These are phyloP conservation scores for Bovichtus variegatus DNA, from an alignment of 2,797 vertebrate species.

Conservation along the genomic window DNA sequence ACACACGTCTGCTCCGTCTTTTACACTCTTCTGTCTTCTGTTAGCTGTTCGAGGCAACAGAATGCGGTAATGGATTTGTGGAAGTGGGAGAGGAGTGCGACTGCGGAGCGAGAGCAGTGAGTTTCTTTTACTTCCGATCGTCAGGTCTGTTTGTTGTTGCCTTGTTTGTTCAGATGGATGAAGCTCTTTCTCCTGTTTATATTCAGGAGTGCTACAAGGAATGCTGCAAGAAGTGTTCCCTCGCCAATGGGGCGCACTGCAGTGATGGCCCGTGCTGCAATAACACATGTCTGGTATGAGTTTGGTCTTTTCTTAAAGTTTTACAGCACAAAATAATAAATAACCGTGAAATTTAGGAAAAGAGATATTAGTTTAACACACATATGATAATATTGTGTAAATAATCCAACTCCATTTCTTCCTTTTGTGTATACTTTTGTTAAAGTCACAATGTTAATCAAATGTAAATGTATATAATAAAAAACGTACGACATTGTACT, in stretches of 20 bases:
- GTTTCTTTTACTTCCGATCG: constrained; percentile 54
- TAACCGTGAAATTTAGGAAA: too few species aligned
- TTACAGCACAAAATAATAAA: neutral
- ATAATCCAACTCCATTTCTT: too few species aligned
- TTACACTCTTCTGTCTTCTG: constrained; percentile 48
- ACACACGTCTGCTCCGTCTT: neutral
- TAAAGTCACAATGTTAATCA: too few species aligned
- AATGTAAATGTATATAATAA: too few species aligned
- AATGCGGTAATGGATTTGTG: constrained; percentile 97
- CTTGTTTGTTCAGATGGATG: constrained; percentile 18
- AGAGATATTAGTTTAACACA: too few species aligned
- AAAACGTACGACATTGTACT: too few species aligned
- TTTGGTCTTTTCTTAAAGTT: neutral
- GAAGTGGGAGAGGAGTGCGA: constrained; percentile 98
- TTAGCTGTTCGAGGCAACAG: constrained; percentile 92
- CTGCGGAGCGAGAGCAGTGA: constrained; percentile 91
- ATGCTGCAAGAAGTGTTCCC: constrained; percentile 99
- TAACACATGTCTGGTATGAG: constrained; percentile 92
- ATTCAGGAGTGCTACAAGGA: constrained; percentile 94
- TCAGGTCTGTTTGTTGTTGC: constrained; percentile 8
- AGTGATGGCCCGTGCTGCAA: constrained; percentile 98
- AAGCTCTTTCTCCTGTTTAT: constrained; percentile 22
- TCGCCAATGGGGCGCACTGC: constrained; percentile 97
- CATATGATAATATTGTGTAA: too few species aligned
- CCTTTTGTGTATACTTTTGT: too few species aligned